Percentiles rank a stretch among this genome's conserved stretches.
Evolutionary conservation across 2,797 vertebrate species (phyloP).

Genomic region (Pteronotus mesoamericanus): DNA sequence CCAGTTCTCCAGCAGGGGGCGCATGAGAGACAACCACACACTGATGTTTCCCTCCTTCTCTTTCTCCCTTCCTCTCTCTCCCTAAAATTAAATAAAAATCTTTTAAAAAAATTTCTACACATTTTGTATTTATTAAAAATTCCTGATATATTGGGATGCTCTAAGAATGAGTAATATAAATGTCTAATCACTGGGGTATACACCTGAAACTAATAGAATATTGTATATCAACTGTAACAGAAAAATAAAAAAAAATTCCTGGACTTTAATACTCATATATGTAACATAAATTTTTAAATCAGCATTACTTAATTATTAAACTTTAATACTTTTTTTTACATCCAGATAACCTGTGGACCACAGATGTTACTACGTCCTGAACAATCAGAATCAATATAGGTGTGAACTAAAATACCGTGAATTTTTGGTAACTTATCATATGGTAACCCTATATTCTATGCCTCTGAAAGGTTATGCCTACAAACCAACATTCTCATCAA

Average conservation of each 20-base stretch:
- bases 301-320: slow-evolving; percentile 1
- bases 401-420: neutral
- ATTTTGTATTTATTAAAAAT: slow-evolving; percentile 18
- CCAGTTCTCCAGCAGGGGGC: too few relatives aligned
- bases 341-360: neutral
- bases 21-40: too few relatives aligned
- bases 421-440: neutral
- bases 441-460: neutral
- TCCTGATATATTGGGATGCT: neutral
- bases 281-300: slow-evolving; percentile 13
- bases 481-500: neutral
- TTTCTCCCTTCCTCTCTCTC: too few relatives aligned
- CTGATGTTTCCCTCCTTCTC: too few relatives aligned
- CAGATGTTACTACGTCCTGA: neutral
- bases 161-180: neutral
- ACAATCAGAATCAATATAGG: neutral
- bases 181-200: neutral
- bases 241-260: neutral
- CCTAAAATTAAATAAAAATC: too few relatives aligned
- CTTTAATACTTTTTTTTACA: neutral
- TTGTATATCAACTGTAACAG: neutral
- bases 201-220: neutral
- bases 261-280: neutral
- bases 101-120: neutral
- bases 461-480: neutral